Conservation (phyloP, 2,888 invertebrate species). For the Archips crataeganus region DNA sequence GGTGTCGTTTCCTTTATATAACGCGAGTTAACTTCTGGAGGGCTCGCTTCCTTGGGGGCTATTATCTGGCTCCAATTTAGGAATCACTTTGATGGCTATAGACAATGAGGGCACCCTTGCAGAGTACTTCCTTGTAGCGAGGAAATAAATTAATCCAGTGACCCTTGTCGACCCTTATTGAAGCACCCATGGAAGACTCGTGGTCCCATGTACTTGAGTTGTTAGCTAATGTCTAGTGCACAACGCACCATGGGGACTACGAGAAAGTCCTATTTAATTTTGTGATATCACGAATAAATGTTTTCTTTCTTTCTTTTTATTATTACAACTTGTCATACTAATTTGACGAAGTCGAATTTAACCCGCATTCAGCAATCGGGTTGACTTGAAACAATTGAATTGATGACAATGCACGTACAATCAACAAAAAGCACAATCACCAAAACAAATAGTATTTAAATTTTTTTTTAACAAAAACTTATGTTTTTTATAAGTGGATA, state of each 20-base stretch:
- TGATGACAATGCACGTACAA: too few relatives aligned
- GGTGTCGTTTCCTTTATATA: constrained; percentile 37
- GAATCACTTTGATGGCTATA: constrained; percentile 40
- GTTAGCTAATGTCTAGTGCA: background rate
- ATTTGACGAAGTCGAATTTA: too few relatives aligned
- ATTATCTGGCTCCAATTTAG: constrained; percentile 39
- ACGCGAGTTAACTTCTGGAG: constrained; percentile 31
- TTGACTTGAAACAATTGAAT: too few relatives aligned
- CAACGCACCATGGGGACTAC: background rate
- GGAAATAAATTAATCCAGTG: constrained; percentile 38
- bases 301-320: too few relatives aligned
- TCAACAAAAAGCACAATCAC: too few relatives aligned
- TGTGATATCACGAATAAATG: too few relatives aligned
- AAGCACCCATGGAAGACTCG: constrained; percentile 24
- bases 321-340: too few relatives aligned
- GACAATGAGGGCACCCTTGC: constrained; percentile 34
- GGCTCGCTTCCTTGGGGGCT: constrained; percentile 32
- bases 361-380: too few relatives aligned
- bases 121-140: constrained; percentile 33
- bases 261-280: background rate
- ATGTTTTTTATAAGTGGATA: too few relatives aligned
- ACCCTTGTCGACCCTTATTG: constrained; percentile 33
- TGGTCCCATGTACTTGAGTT: constrained; percentile 17
- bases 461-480: too few relatives aligned
- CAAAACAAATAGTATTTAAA: too few relatives aligned